Base-by-base conservation (phyloP, 2,888 invertebrate genomes). In the Gasteruption jaculator region DNA sequence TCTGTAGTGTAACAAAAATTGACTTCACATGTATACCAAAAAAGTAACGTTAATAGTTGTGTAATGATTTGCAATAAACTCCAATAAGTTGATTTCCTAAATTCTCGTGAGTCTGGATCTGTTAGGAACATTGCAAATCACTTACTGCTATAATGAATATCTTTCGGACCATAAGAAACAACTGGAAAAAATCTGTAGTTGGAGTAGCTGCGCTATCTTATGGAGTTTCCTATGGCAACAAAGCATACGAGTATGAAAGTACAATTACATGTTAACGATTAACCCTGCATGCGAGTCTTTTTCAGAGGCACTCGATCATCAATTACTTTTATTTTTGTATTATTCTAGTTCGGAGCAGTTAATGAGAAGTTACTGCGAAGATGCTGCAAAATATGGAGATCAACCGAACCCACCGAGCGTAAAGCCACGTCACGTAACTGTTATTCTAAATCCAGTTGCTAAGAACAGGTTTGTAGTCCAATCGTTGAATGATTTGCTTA, bases 371-470 rank as follows among this genome's bases (percentile, higher is more conserved):
- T 87, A 88, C 54, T 91, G 93, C 62, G 76, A 82, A 64, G 83
- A 85, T 68, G 90, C 91, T 1, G 76, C 78, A 20, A 73, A 74
- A 56, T 86, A 83, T 73, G 91, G 91, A 2, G 80, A 85, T 48
- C 63, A 75, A 43, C 68, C 79, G 3, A 74, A 86, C 32, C 73
- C 79, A 2, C 75, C 79, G 1, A 67, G 66, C 21, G 61, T 75
- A 16, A 79, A 79, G 51, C 85, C 87, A 1, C 81, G 86, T 46
- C 81, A 83, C 49, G 75, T 95, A 1, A 87, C 92, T 1, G 86
- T 96, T 0, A 85, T 95, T 57, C 74, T 95, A 37, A 95, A 95
- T 74, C 94, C 95, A 14, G 88, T 86, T 15, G 90, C 94, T 0
- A 88, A 88, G 57, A 86, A 85, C 64, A 82, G 89, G 74, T 79